phyloP scores from a whole-genome alignment of 2,113 vertebrate genomes.

The Empidonax traillii region DNA sequence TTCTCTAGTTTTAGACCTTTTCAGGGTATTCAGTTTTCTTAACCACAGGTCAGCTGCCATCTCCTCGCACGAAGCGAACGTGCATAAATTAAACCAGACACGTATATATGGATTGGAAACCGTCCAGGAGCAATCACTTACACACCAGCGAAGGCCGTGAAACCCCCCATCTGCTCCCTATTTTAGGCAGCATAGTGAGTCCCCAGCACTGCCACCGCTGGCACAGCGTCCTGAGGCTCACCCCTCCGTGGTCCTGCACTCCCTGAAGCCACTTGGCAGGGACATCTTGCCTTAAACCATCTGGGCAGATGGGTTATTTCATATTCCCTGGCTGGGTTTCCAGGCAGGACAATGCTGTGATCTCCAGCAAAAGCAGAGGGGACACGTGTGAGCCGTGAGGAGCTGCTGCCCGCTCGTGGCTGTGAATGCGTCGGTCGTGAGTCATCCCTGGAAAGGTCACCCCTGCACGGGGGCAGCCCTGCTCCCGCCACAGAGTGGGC shows the following conservation, averaged over 20 bases:
- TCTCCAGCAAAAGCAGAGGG: neutral
- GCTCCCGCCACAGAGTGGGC: rapidly evolving
- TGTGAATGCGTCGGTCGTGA: neutral
- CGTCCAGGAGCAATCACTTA: slow-evolving; percentile 35
- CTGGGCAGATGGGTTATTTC: neutral
- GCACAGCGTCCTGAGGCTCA: neutral
- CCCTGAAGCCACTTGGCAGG: neutral
- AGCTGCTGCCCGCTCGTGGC: neutral
- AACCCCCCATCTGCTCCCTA: slow-evolving; percentile 21
- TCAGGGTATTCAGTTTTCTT: neutral
- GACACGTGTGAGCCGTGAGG: neutral
- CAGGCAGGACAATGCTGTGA: neutral
- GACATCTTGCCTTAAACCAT: neutral
- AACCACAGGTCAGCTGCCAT: slow-evolving; percentile 24
- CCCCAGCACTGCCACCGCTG: neutral
- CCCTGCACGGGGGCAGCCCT: neutral
- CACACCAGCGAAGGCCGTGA: neutral
- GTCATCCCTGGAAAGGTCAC: neutral
- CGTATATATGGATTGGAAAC: neutral
- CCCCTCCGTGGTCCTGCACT: rapidly evolving
- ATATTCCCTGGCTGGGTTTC: neutral
- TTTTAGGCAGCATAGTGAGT: neutral
- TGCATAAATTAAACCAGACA: slow-evolving; percentile 27
- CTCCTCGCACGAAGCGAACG: neutral
- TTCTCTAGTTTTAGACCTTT: slow-evolving; percentile 40